These are phyloP conservation scores for Tolypeutes matacus DNA, from an alignment of 2,797 vertebrate genomes.

Conservation along the genomic window DNA sequence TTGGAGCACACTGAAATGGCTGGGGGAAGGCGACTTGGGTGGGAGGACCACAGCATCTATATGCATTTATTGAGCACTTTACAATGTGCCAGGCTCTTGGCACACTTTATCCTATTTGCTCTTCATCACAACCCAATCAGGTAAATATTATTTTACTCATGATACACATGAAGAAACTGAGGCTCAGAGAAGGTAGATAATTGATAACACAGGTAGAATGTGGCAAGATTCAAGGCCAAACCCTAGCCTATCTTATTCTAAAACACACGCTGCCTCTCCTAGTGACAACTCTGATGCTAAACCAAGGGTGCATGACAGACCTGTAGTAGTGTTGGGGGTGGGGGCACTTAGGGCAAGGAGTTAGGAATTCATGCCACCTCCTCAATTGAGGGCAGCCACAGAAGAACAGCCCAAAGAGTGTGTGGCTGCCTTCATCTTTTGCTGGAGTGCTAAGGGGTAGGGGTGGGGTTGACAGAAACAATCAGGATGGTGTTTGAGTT, in stretches of 20 bases:
- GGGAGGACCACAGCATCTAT: not conserved
- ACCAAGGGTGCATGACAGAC: no score
- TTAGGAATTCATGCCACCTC: not conserved
- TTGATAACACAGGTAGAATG: not conserved
- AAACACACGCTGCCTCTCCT: not conserved
- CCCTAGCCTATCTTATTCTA: not conserved
- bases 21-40: not conserved
- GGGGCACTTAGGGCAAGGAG: not conserved
- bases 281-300: not conserved
- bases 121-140: not conserved
- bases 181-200: not conserved
- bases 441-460: not conserved
- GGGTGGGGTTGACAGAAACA: not conserved
- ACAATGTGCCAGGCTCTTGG: not conserved
- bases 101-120: not conserved
- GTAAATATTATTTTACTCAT: not conserved
- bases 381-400: not conserved
- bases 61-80: not conserved
- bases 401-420: not conserved
- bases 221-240: not conserved
- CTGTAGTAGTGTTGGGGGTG: not conserved
- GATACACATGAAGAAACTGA: not conserved
- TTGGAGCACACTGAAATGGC: not conserved
- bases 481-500: not conserved
- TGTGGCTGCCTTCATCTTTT: not conserved